phyloP scores from a whole-genome alignment of 2,888 invertebrate genomes.

The Campoletis raptor region DNA sequence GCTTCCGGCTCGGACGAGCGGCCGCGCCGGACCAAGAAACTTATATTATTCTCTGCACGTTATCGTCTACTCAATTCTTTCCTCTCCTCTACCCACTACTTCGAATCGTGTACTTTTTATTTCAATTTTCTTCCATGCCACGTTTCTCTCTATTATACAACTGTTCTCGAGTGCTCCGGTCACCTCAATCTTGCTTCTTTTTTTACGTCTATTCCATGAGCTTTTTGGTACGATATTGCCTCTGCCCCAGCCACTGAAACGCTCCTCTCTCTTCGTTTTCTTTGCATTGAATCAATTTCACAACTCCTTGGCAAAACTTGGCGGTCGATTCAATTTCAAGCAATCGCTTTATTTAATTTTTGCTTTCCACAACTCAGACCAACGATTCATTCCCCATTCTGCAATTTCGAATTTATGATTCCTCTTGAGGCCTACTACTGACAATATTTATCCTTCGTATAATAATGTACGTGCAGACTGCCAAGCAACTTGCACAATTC shows the following conservation, averaged over 20 bases:
- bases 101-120: constrained; percentile 69
- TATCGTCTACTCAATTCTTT: constrained; percentile 70
- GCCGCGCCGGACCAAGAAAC: constrained; percentile 65
- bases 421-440: neutral
- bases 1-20: constrained; percentile 64
- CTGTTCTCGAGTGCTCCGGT: constrained; percentile 66
- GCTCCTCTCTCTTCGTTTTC: constrained; percentile 27
- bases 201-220: constrained; percentile 9
- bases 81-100: constrained; percentile 25
- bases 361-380: neutral
- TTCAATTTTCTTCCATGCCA: constrained; percentile 67
- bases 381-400: constrained; percentile 29
- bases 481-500: neutral
- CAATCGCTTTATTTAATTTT: constrained; percentile 66
- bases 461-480: neutral
- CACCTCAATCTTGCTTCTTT: constrained; percentile 44
- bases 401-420: constrained; percentile 40
- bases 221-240: constrained; percentile 61
- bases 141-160: constrained; percentile 69
- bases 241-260: constrained; percentile 43
- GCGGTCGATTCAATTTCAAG: constrained; percentile 63
- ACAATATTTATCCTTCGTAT: neutral
- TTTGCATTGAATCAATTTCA: constrained; percentile 66
- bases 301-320: constrained; percentile 64
- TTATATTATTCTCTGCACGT: constrained; percentile 69